Evolutionary conservation across 2,113 vertebrate genomes (phyloP), one percentile per base, ranked within the genome.

Genomic region (Varanus komodoensis): DNA sequence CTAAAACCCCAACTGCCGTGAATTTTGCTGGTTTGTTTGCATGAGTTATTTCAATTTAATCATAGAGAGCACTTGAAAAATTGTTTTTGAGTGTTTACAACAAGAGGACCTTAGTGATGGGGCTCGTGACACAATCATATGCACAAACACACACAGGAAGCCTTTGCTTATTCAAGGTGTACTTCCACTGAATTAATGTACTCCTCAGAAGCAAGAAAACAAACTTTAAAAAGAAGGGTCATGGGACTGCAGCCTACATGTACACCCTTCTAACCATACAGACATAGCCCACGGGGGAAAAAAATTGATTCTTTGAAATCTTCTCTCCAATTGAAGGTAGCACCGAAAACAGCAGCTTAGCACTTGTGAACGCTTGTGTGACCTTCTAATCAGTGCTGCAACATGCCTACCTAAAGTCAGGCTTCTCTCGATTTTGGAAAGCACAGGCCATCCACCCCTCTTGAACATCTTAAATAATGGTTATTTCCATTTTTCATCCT

Each of bases 11-110:
- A 79, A 90, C 27, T 83, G 0, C 74, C 92, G 64, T 93, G 88
- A 93, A 90, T 50, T 69, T 38, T 89, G 9, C 85, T 6, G 71
- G 19, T 88, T 95, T 95, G 90, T 95, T 91, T 93, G 17, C 90
- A 73, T 3, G 91, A 87, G 27, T 2, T 32, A 54, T 54, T 91
- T 86, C 52, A 88, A 91, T 91, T 79, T 94, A 23, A 93, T 96
- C 90, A 79, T 54, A 89, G n/a, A 44, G 88, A 89, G 11, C 61
- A 68, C 52, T 57, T 90, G 68, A 95, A 95, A 92, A 71, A 67
- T 50, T 73, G 32, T 7, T 92, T 90, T 78, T 86, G 32, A 38
- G 1, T 38, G 34, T 69, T 79, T 84, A 79, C 44, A 67, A 52
- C 44, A 79, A 54, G 74, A 85, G 54, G 23, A 61, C 32, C 57